These are phyloP conservation scores for Anguilla marmorata DNA, from an alignment of 2,797 vertebrate genomes.

Conservation along the genomic window DNA sequence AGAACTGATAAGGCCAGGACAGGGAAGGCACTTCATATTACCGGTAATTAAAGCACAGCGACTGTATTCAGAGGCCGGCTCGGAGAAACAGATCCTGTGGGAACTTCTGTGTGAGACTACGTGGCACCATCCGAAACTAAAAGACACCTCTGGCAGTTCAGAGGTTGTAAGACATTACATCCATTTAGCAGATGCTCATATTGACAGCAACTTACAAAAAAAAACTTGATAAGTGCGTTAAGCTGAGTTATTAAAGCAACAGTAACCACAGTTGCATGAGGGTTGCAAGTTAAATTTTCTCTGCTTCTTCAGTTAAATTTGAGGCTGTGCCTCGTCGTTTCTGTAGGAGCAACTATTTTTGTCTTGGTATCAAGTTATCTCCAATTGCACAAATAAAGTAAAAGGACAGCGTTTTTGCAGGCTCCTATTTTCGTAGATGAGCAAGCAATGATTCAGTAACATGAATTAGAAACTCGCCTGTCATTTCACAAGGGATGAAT, in stretches of 20 bases:
- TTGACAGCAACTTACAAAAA: neutral
- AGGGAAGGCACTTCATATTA: neutral
- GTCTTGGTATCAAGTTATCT: neutral
- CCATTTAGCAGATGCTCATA: neutral
- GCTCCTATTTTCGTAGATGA: neutral
- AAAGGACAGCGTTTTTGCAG: neutral
- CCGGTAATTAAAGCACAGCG: neutral
- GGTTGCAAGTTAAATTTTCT: neutral
- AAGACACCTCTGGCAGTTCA: neutral
- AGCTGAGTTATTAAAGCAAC: neutral
- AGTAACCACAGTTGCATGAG: neutral
- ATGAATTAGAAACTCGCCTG: neutral
- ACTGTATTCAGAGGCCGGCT: neutral
- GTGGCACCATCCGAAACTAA: neutral
- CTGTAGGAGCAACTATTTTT: neutral
- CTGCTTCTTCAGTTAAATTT: neutral
- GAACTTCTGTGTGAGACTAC: neutral
- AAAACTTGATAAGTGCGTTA: neutral
- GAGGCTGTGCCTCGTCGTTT: neutral
- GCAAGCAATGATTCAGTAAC: conserved; percentile 4
- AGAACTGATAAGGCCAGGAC: conserved; percentile 34
- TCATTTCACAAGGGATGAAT: neutral
- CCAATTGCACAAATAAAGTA: neutral
- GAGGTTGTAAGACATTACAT: neutral
- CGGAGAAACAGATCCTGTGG: neutral